Base-by-base conservation (phyloP, 1,140 invertebrate genomes). In the Micrasema longulum region DNA sequence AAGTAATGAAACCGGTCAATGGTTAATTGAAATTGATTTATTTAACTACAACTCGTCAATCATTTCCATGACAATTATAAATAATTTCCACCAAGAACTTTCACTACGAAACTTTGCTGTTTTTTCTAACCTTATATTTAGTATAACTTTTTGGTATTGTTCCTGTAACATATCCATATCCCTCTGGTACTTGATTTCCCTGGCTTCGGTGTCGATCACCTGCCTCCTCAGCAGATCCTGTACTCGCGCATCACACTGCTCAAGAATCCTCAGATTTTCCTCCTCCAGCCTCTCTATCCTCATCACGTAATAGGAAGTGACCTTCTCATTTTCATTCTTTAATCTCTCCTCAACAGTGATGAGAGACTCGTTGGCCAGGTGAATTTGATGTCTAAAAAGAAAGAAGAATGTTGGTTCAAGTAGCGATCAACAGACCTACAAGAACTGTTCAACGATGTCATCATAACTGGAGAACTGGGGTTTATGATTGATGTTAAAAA, bases 261-360 rank as follows among this genome's bases (percentile, higher is more conserved):
- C 80, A 65, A 80, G 81, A 43, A 80, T 80, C 45, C 80, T 62
- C 3, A 78, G 70, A 31, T 84, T 82, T 73, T 84, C 83, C 57
- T 84, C 80, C 62, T 84, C 81, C 6, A 85, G 26, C 80, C 82
- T 83, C 50, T 76, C 73, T 26, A 84, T 83, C 74, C 84, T 84
- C 72, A 82, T 80, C 4, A 77, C 75, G 63, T 84, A 85, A 70
- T 80, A 84, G 45, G 79, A 81, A 0, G 79, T 74, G 5, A 83
- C 16, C 74, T 84, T 85, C 1, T 84, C 84, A 53, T 79, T 82
- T 74, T 85, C 84, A 18, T 82, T 81, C 76, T 84, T 85, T 79
- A 83, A 81, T 64, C 83, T 76, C 72, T 83, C 82, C 73, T 84
- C 84, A 2, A 80, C 70, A 77, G 82, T 81, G 18, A 71, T 79